Evolutionary conservation across 2,888 invertebrate species (phyloP), one percentile per base, ranked within the genome.

Genomic region (Aphelenchoides bicaudatus): DNA sequence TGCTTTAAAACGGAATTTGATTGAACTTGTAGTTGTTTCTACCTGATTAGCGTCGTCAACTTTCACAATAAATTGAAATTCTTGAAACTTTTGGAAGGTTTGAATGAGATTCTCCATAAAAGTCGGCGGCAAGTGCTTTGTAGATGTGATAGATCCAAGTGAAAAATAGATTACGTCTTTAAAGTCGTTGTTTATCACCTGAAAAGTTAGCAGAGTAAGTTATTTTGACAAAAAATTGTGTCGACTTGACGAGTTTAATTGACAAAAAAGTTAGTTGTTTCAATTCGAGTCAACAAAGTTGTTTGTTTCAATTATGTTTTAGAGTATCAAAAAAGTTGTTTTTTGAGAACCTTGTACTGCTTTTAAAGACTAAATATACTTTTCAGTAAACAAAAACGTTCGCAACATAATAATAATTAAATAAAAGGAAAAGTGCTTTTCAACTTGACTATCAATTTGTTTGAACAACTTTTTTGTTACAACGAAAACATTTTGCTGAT

Each of bases 51-150:
- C n/a, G n/a, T 51, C 25, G 48, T 59, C 59, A 19, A 49, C 30
- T 59, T 59, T 59, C 19, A 60, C 39, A 27, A 59, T 48, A 28
- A 59, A 59, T 10, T 59, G 59, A 25, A 37, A 59, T 4, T 58
- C 57, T 23, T 53, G 58, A n/a, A 58, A 8, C 1, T 19, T 28
- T 16, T 58, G 19, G n/a, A 60, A 27, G 3, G 56, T 23, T 10
- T n/a, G 39, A 25, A 59, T 30, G 1, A 59, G 3, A 37, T 59
- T 51, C 19, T 27, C 8, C 38, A 30, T 46, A 28, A 59, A 54
- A 1, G 1, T 29, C 3, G n/a, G 19, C 1, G 59, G 59, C 19
- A 59, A 28, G 28, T 30, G 38, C 2, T 25, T 52, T 1, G 60
- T 59, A 8, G 21, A 28, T 16, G 50, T 50, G 29, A 50, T 38